A percentile compares a stretch with the other conserved stretches of the same genome.
These are phyloP conservation scores for Aphelenchoides bicaudatus DNA, from an alignment of 2,888 invertebrate genomes.

Conservation along the genomic window DNA sequence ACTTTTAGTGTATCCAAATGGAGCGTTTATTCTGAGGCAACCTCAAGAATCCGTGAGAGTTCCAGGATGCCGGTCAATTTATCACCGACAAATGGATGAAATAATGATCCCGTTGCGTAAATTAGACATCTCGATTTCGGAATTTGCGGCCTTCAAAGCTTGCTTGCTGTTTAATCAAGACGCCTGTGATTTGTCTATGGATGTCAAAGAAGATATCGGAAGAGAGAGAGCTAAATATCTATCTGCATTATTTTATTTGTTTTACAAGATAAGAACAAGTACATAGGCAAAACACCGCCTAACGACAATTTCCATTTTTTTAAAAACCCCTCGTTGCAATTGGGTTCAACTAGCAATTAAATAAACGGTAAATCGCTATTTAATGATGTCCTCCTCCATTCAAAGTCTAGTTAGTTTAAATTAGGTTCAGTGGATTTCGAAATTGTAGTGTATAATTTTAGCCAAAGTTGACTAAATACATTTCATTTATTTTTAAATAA, in stretches of 20 bases:
- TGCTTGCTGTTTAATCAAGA: slow-evolving; percentile 59
- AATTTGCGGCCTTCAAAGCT: slow-evolving; percentile 59
- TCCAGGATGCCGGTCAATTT: slow-evolving; percentile 58
- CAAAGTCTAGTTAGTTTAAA: slow-evolving; percentile 32
- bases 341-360: too few relatives aligned
- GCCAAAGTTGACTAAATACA: slow-evolving; percentile 60
- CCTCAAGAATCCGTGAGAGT: slow-evolving; percentile 56
- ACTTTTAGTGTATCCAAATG: slow-evolving; percentile 46
- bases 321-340: too few relatives aligned
- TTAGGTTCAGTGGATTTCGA: neutral
- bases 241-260: slow-evolving; percentile 51
- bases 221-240: slow-evolving; percentile 57
- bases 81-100: slow-evolving; percentile 59
- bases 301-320: slow-evolving; percentile 32
- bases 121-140: slow-evolving; percentile 43
- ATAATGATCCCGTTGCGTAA: slow-evolving; percentile 55
- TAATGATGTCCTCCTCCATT: slow-evolving; percentile 44
- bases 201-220: slow-evolving; percentile 47
- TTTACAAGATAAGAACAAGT: too few relatives aligned
- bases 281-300: slow-evolving; percentile 30
- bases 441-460: slow-evolving; percentile 54
- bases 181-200: slow-evolving; percentile 49
- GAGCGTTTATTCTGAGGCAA: slow-evolving; percentile 57
- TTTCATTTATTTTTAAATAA: too few relatives aligned
- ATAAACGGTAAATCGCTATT: too few relatives aligned